Evolutionary conservation across 2,113 vertebrate genomes (phyloP), one percentile per base, ranked within the genome.

Genomic region (Paedocypris sp.): DNA sequence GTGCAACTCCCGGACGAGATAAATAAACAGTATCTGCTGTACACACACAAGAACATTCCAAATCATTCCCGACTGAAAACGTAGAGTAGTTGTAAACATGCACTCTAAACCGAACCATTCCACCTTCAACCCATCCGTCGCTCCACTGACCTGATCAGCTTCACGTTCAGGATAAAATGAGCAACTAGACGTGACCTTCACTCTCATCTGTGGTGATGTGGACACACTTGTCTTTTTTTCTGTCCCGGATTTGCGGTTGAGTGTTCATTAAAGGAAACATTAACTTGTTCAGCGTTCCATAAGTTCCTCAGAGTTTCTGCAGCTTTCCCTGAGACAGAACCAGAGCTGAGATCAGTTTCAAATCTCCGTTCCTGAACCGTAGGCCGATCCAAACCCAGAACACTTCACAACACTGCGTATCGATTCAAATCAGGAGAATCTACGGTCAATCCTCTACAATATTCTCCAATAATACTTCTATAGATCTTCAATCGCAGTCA

Each of bases 31-130:
- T 79, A 79, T 66, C 36, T 70, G n/a, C n/a, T n/a, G n/a, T n/a
- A 67, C 77, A 49, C 75, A 78, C 75, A 83, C 65, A 66, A 57
- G 70, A 69, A 64, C 48, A 46, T 73, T 74, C 66, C 51, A 75
- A 82, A 82, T 65, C 60, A 75, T 75, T 69, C 63, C 54, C 50
- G 61, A 65, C 74, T 62, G 41, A 81, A 74, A 77, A 72, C 73
- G 71, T 77, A 77, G 69, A 77, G 59, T 66, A 73, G 73, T 65
- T 82, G 83, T 84, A 84, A 86, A 82, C 83, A 84, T 82, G 81
- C 83, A 82, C 80, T 78, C 77, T 64, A 73, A 71, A 73, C 75
- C 29, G 72, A 76, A 73, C 16, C 50, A 49, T 56, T 60, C 12
- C 6, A 49, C 11, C 25, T 56, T 54, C 46, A 60, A 26, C 62